These are phyloP conservation scores for Sclerodermus sp. DNA, from an alignment of 2,888 invertebrate genomes.

Conservation along the genomic window DNA sequence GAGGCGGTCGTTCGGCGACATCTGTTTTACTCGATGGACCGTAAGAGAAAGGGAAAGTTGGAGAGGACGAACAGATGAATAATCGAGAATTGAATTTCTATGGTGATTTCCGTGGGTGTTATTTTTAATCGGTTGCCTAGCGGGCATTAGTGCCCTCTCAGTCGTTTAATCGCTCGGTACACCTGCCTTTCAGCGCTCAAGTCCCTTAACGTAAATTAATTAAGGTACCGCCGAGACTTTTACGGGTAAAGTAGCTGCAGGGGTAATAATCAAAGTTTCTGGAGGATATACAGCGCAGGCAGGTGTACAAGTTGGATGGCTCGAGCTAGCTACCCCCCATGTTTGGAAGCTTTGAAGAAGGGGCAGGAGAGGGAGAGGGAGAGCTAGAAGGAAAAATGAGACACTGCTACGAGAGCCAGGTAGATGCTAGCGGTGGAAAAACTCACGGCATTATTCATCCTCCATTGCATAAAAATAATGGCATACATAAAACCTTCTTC, in stretches of 20 bases:
- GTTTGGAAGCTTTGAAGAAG: not conserved
- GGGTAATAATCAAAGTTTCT: conserved; percentile 31
- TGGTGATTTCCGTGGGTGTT: no score
- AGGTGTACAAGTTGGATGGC: conserved; percentile 11
- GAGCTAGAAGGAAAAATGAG: conserved; percentile 12
- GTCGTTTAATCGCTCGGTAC: conserved; percentile 24
- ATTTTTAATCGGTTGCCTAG: no score
- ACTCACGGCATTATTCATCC: conserved; percentile 39
- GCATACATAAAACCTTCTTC: conserved; percentile 28
- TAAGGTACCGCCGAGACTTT: conserved; percentile 21
- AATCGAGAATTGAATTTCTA: no score
- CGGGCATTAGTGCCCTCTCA: not conserved
- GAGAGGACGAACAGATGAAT: no score
- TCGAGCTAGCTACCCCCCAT: no score
- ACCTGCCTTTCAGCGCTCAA: conserved; percentile 14
- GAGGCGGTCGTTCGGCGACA: no score
- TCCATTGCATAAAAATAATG: conserved; percentile 45
- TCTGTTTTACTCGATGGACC: no score
- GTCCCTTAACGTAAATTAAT: conserved; percentile 30
- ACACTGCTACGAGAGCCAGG: conserved; percentile 1
- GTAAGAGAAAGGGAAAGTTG: no score
- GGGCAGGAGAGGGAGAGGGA: conserved; percentile 1
- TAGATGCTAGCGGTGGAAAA: conserved; percentile 7
- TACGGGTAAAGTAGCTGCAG: conserved; percentile 10
- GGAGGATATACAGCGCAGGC: conserved; percentile 8